A percentile compares a stretch with the other conserved stretches of the same genome.
phyloP scores from a whole-genome alignment of 2,797 vertebrate species.

The Urocyon cinereoargenteus region DNA sequence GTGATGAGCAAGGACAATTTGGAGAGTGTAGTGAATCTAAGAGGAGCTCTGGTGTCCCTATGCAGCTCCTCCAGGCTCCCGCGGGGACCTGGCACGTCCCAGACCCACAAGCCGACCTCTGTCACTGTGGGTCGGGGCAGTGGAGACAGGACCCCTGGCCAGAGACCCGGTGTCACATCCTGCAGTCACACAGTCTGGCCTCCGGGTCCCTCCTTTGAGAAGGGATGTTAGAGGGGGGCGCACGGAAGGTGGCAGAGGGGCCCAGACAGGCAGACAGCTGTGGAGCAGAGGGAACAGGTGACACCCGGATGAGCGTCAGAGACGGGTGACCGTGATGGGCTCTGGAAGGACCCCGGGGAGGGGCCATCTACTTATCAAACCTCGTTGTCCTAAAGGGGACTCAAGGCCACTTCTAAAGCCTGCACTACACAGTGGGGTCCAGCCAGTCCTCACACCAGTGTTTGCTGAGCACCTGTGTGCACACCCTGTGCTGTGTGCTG shows the following conservation, averaged over 20 bases:
- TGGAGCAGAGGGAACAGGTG: background rate
- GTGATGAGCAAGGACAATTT: background rate
- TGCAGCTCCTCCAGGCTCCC: background rate
- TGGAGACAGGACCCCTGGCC: background rate
- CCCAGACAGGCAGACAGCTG: background rate
- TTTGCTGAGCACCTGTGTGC: too few relatives aligned
- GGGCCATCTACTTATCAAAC: background rate
- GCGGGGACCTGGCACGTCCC: background rate
- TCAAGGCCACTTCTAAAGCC: background rate
- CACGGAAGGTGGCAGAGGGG: background rate
- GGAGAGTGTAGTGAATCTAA: background rate
- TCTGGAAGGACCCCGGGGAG: background rate
- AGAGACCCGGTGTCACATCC: background rate
- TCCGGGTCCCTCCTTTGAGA: background rate
- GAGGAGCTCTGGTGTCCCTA: background rate
- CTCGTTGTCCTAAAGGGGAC: background rate
- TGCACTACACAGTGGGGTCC: fast-evolving
- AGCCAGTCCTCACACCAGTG: fast-evolving
- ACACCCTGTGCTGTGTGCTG: fast-evolving
- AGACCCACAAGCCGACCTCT: background rate
- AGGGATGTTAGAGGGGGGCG: fast-evolving
- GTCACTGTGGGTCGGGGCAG: background rate
- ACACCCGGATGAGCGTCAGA: fast-evolving
- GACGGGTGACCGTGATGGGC: fast-evolving
- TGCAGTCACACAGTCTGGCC: background rate